A percentile compares a stretch with the other conserved stretches of the same genome.
Evolutionary conservation across 2,797 vertebrate genomes (phyloP).

Genomic region (Enteromius radiatus): DNA sequence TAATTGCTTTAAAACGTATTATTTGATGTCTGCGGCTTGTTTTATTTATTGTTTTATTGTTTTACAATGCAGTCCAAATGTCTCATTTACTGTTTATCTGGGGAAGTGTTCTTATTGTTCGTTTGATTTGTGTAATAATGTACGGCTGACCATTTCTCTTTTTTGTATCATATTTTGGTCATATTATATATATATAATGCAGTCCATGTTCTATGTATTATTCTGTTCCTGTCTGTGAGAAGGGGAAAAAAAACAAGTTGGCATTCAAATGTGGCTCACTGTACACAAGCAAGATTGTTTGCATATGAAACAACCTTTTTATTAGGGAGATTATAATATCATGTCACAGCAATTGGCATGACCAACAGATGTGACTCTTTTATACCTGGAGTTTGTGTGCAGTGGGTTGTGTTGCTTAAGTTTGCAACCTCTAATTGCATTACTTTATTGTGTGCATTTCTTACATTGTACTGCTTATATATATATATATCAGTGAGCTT

Average conservation of each 20-base stretch:
- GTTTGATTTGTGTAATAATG: not conserved
- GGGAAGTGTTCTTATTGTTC: not conserved
- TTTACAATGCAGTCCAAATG: not conserved
- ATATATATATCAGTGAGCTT: constrained; percentile 26
- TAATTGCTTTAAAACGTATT: not conserved
- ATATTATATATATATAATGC: not conserved
- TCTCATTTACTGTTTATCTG: not conserved
- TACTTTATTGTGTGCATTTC: constrained; percentile 10
- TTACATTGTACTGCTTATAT: constrained; percentile 31
- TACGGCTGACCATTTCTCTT: not conserved
- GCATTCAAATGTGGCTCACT: constrained; percentile 22
- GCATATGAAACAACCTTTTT: not conserved
- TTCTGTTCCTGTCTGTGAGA: not conserved
- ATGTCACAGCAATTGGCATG: too few relatives aligned
- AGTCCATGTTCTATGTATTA: not conserved
- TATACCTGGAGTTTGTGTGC: not conserved
- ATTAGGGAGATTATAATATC: not conserved
- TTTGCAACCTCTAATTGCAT: not conserved
- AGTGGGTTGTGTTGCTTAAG: not conserved
- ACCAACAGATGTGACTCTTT: not conserved
- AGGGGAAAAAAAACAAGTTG: not conserved
- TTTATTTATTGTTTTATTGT: too few relatives aligned
- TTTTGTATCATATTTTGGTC: too few relatives aligned
- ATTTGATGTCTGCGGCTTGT: constrained; percentile 27
- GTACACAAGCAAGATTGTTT: not conserved